Evolutionary conservation across 2,113 vertebrate genomes (phyloP).

Genomic region (Dipodomys stephensi): DNA sequence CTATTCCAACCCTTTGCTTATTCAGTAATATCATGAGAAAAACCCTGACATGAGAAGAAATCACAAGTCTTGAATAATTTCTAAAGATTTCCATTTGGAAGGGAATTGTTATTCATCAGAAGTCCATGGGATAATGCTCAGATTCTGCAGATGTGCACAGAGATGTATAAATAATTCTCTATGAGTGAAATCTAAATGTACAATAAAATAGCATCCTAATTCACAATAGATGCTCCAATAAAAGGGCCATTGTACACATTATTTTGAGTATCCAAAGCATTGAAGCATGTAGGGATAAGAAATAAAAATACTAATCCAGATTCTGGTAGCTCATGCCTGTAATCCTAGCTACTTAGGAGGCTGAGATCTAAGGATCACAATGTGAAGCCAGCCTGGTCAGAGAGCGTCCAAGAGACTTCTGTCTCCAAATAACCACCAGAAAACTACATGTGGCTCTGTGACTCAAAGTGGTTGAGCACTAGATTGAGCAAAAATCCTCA

Average conservation of each 20-base stretch:
- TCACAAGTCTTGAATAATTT: not conserved
- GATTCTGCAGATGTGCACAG: not conserved
- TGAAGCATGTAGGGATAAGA: not conserved
- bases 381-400: no score
- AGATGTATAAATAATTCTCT: not conserved
- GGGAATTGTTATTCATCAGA: not conserved
- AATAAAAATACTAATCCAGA: not conserved
- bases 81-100: slow-evolving; percentile 35
- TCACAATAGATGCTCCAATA: not conserved
- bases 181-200: not conserved
- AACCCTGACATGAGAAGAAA: not conserved
- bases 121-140: not conserved
- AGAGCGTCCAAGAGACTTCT: no score
- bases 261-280: not conserved
- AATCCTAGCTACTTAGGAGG: no score
- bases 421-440: no score
- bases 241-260: not conserved
- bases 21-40: not conserved
- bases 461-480: no score
- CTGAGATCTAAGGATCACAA: no score
- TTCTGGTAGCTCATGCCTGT: no score
- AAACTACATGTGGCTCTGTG: no score
- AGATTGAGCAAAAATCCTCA: no score
- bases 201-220: not conserved
- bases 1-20: not conserved